A percentile compares a stretch with the other conserved stretches of the same genome.
These are phyloP conservation scores for Eupeodes latifasciatus DNA, from an alignment of 2,888 invertebrate genomes.

Conservation along the genomic window DNA sequence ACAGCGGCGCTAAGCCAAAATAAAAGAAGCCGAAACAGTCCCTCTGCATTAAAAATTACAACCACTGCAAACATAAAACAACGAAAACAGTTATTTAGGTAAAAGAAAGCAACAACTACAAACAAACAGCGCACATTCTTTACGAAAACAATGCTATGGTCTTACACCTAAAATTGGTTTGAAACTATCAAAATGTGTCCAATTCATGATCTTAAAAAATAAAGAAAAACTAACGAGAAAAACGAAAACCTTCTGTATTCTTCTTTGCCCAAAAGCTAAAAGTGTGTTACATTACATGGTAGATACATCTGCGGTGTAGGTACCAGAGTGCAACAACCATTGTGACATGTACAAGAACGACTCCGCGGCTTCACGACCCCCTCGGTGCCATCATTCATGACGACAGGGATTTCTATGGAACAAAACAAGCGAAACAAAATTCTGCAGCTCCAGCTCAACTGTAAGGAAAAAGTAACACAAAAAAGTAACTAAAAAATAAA, in stretches of 20 bases:
- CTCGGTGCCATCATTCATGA: conserved; percentile 59
- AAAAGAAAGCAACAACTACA: conserved; percentile 7
- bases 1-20: conserved; percentile 7
- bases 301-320: conserved; percentile 65
- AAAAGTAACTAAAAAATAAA: conserved; percentile 31
- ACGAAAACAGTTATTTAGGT: conserved; percentile 36
- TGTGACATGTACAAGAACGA: conserved; percentile 60
- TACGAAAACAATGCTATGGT: conserved; percentile 36
- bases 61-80: conserved; percentile 51
- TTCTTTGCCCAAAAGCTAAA: conserved; percentile 40
- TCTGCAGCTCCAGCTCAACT: background rate
- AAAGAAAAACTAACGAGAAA: conserved; percentile 16
- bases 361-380: conserved; percentile 32
- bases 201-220: conserved; percentile 66
- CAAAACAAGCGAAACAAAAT: background rate
- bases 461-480: conserved; percentile 19
- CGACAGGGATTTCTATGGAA: conserved; percentile 41
- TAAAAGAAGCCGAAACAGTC: conserved; percentile 35
- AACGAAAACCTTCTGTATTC: conserved; percentile 35
- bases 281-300: conserved; percentile 55
- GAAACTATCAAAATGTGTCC: conserved; percentile 74
- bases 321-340: conserved; percentile 73
- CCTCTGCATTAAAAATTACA: conserved; percentile 72
- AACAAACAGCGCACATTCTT: background rate
- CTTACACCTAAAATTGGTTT: conserved; percentile 70